A percentile compares a stretch with the other conserved stretches of the same genome.
Conservation (phyloP, 2,113 vertebrate species). For the Cichladusa arquata region DNA sequence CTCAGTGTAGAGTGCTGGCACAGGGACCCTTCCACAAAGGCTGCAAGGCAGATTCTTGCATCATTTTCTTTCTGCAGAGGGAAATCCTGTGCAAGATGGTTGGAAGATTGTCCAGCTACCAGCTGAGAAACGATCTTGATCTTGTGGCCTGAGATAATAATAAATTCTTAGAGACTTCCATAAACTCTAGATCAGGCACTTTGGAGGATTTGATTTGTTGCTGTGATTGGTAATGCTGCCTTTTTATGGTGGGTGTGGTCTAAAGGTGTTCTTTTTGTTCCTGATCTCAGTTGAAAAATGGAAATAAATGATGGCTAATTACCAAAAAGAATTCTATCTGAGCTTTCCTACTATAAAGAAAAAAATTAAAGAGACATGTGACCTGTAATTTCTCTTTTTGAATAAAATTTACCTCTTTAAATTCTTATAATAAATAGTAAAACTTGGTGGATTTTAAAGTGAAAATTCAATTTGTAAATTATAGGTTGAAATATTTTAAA, state of each 20-base stretch:
- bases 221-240: neutral
- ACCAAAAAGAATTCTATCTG: neutral
- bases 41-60: neutral
- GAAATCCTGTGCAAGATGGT: neutral
- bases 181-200: neutral
- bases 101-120: neutral
- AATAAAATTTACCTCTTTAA: neutral
- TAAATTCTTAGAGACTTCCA: neutral
- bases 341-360: neutral
- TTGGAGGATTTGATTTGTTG: neutral
- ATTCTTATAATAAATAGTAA: neutral
- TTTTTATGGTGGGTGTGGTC: neutral
- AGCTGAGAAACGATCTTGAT: neutral
- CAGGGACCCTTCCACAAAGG: neutral
- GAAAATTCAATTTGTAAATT: neutral
- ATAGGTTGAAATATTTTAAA: neutral
- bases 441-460: neutral
- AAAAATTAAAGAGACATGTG: neutral
- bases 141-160: neutral
- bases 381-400: neutral
- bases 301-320: neutral
- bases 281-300: neutral
- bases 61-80: neutral
- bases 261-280: neutral
- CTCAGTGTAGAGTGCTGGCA: neutral